Base-by-base conservation (phyloP, 1,140 invertebrate genomes). In the Euglossa dilemma region DNA sequence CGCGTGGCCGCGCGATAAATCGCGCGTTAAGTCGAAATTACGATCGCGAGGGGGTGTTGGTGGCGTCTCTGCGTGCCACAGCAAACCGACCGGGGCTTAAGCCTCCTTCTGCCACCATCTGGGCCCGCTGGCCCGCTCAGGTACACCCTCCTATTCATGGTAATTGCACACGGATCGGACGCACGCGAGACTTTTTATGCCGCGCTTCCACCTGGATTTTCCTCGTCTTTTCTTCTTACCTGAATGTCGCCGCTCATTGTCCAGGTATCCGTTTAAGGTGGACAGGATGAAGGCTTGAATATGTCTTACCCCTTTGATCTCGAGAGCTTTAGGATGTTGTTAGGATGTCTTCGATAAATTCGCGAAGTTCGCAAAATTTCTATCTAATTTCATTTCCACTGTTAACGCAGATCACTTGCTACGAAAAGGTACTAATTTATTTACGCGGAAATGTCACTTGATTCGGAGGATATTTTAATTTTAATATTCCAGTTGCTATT, bases 21-120 rank as follows among this genome's bases (percentile, higher is more conserved):
- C 90, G 92, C 36, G 88, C 85, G 91, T 91, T 93, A 93, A 93
- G 92, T 92, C 89, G 89, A 92, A 93, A 93, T 93, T 93, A 93
- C 92, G 90, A 91, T 93, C 89, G 90, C 82, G 88, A 91, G 90
- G 83, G 83, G 72, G 71, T 76, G 82, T 76, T 74, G 85, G 87
- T 84, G 86, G 89, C 87, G 87, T 83, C 59, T 61, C 87, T 90
- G 90, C 93, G 92, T 93, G 93, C 90, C 90, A 84, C 74, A 73
- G 91, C 93, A 93, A 89, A 79, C 88, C 83, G 69, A 73, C 84
- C 83, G 73, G 75, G 80, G 91, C 90, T 93, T 93, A 93, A 74
- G 83, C 85, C 85, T 82, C 86, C 87, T 85, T 89, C 85, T 74
- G 83, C n/a, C 72, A 85, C 87, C 91, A 91, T 91, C 89, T 89